These are phyloP conservation scores for Scrobipalpa atriplicella DNA, from an alignment of 2,888 invertebrate species.

Conservation along the genomic window DNA sequence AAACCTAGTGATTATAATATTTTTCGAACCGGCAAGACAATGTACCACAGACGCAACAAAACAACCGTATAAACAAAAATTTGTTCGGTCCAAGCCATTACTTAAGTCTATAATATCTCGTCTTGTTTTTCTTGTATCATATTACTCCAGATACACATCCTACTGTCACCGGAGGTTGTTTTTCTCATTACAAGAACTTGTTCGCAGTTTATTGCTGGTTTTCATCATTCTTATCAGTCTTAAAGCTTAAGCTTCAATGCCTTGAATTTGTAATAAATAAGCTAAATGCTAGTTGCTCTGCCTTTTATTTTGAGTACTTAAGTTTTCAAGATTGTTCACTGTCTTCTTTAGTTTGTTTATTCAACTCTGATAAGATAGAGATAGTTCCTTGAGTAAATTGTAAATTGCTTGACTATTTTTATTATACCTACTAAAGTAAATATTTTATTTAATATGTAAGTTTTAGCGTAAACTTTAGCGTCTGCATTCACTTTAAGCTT, in stretches of 20 bases:
- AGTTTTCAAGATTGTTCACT: neutral
- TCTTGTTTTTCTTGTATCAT: conserved; percentile 46
- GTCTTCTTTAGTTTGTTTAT: neutral
- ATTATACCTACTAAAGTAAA: neutral
- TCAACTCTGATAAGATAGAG: neutral
- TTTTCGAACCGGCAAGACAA: neutral
- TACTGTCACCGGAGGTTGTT: conserved; percentile 47
- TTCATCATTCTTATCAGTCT: conserved; percentile 6
- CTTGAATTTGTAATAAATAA: conserved; percentile 14
- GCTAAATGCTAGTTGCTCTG: conserved; percentile 11
- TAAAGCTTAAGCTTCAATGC: neutral
- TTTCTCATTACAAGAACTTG: conserved; percentile 45
- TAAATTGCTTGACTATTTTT: neutral
- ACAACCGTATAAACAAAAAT: conserved; percentile 28
- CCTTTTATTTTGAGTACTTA: neutral
- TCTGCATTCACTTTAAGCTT: neutral
- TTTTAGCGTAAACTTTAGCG: neutral
- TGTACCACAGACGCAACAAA: neutral
- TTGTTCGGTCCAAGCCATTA: conserved; percentile 35
- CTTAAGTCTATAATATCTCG: conserved; percentile 36
- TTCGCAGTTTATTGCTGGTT: conserved; percentile 29
- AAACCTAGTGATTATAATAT: neutral
- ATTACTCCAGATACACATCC: conserved; percentile 51
- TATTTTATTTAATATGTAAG: neutral
- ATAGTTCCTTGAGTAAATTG: neutral